Conservation (phyloP, 2,888 invertebrate genomes). For the Tridacna gigas region DNA sequence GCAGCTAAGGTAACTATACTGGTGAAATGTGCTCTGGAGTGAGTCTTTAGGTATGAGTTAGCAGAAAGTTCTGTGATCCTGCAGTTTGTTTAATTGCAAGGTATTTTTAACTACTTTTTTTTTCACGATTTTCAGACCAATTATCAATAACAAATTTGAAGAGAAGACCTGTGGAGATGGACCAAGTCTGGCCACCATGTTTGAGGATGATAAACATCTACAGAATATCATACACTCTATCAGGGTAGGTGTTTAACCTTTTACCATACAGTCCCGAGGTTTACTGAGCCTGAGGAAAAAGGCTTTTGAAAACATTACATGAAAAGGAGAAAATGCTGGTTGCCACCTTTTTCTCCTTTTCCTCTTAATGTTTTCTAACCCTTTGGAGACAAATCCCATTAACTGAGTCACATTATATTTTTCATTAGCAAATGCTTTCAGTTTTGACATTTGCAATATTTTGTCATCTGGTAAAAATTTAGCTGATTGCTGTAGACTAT, state of each 20-base stretch:
- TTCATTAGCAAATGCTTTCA: not conserved
- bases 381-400: not conserved
- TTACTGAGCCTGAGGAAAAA: not conserved
- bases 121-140: conserved; percentile 87
- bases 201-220: conserved; percentile 89
- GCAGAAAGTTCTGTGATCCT: too few species aligned
- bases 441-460: not conserved
- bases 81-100: not conserved
- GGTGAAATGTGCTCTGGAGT: too few species aligned
- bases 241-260: conserved; percentile 81
- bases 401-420: not conserved
- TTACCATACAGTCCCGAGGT: not conserved
- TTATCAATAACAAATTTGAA: conserved; percentile 93
- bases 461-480: too few species aligned
- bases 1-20: too few species aligned
- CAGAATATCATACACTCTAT: conserved; percentile 87
- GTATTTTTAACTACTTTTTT: not conserved
- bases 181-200: conserved; percentile 89
- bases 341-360: not conserved
- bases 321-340: not conserved
- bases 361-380: not conserved
- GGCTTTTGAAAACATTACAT: not conserved
- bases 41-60: too few species aligned
- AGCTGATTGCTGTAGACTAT: too few species aligned
- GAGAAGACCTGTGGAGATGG: conserved; percentile 91